Evolutionary conservation across 2,797 vertebrate species (phyloP).

Genomic region (Sebastolobus alascanus): DNA sequence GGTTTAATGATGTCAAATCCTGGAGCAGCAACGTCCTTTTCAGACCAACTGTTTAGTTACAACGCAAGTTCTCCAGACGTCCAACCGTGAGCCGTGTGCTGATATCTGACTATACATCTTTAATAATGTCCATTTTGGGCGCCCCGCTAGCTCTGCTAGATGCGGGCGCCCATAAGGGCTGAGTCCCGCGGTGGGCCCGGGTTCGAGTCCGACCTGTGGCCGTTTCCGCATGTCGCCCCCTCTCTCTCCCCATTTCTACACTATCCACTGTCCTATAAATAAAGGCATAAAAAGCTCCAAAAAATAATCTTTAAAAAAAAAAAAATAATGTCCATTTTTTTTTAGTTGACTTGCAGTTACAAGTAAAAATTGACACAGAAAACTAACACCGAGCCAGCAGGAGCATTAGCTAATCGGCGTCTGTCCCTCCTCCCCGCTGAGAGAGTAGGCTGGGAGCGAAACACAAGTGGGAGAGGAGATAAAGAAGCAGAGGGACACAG

Average conservation of each 20-base stretch:
- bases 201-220: no score
- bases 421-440: conserved; percentile 69
- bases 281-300: no score
- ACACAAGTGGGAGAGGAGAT: conserved; percentile 69
- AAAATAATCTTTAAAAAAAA: no score
- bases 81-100: conserved; percentile 35
- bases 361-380: conserved; percentile 55
- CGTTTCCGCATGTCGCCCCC: no score
- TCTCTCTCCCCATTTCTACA: no score
- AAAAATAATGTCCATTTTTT: conserved; percentile 70
- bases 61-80: conserved; percentile 23
- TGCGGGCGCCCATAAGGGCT: no score
- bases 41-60: conserved; percentile 38
- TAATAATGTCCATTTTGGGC: conserved; percentile 67
- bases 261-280: no score
- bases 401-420: conserved; percentile 65
- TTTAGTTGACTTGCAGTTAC: conserved; percentile 51
- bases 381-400: conserved; percentile 71
- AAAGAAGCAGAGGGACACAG: conserved; percentile 44
- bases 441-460: conserved; percentile 73
- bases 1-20: conserved; percentile 11
- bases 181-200: no score
- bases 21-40: conserved; percentile 6
- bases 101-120: conserved; percentile 40
- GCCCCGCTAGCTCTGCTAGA: no score